Conservation (phyloP, 2,113 vertebrate genomes). For the Oreocharis arfaki region DNA sequence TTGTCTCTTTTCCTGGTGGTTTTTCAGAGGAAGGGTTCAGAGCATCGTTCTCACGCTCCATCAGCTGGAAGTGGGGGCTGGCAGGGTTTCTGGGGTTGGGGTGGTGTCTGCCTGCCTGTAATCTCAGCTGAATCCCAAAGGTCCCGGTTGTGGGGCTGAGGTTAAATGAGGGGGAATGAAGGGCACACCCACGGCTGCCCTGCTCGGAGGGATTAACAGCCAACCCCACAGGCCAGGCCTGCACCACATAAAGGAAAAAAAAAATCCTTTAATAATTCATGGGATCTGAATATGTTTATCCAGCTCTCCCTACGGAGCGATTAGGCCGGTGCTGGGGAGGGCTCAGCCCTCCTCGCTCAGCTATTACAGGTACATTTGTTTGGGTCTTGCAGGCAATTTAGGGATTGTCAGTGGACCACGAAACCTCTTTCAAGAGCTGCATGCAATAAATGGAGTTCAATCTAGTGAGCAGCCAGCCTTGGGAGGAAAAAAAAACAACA, state of each 20-base stretch:
- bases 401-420: constrained; percentile 32
- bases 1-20: background rate
- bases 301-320: constrained; percentile 5
- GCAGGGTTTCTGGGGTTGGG: background rate
- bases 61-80: fast-evolving
- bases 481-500: background rate
- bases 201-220: background rate
- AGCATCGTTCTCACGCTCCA: fast-evolving
- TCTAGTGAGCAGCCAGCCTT: constrained; percentile 46
- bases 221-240: constrained; percentile 1
- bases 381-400: constrained; percentile 51
- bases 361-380: constrained; percentile 61
- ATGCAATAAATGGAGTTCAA: constrained; percentile 45
- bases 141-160: background rate
- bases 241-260: background rate
- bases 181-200: background rate
- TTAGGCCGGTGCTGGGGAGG: constrained; percentile 22
- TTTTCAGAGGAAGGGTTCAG: background rate
- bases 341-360: constrained; percentile 2
- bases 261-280: constrained; percentile 22
- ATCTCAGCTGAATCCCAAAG: background rate
- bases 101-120: background rate
- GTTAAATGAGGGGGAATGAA: background rate
- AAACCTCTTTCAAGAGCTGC: constrained; percentile 23
- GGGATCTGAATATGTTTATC: constrained; percentile 35